Percentiles rank a stretch among this genome's conserved stretches.
phyloP scores from a whole-genome alignment of 2,888 invertebrate species.

The Cistogaster globosa region DNA sequence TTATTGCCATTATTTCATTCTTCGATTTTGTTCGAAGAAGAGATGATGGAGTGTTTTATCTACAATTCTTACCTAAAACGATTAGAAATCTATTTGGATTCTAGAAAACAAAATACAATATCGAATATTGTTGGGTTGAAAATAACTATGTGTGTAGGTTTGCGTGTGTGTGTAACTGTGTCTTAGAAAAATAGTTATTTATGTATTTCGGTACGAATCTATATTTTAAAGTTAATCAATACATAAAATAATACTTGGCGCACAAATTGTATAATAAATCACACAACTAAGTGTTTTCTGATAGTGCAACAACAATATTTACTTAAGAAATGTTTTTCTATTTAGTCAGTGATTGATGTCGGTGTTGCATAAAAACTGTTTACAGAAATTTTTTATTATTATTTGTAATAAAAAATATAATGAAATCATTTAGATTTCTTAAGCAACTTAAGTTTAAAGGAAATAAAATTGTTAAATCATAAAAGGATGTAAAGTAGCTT shows the following conservation, averaged over 20 bases:
- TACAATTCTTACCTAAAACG: conserved; percentile 15
- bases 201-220: conserved; percentile 24
- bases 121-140: conserved; percentile 5
- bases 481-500: not conserved
- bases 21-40: conserved; percentile 3
- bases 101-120: conserved; percentile 39
- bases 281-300: conserved; percentile 38
- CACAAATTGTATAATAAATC: conserved; percentile 53
- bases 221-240: conserved; percentile 11
- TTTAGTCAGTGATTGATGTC: conserved; percentile 50
- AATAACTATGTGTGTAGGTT: not conserved
- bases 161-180: not conserved
- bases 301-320: conserved; percentile 27
- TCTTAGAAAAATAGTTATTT: conserved; percentile 29
- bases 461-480: not conserved
- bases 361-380: not conserved
- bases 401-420: not conserved
- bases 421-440: not conserved
- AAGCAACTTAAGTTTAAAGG: not conserved
- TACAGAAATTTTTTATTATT: not conserved
- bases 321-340: conserved; percentile 17
- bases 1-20: conserved; percentile 28
- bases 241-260: conserved; percentile 29
- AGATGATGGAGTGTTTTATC: conserved; percentile 21
- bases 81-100: conserved; percentile 40